These are phyloP conservation scores for Denticeps clupeoides DNA, from an alignment of 2,797 vertebrate genomes.

Conservation along the genomic window DNA sequence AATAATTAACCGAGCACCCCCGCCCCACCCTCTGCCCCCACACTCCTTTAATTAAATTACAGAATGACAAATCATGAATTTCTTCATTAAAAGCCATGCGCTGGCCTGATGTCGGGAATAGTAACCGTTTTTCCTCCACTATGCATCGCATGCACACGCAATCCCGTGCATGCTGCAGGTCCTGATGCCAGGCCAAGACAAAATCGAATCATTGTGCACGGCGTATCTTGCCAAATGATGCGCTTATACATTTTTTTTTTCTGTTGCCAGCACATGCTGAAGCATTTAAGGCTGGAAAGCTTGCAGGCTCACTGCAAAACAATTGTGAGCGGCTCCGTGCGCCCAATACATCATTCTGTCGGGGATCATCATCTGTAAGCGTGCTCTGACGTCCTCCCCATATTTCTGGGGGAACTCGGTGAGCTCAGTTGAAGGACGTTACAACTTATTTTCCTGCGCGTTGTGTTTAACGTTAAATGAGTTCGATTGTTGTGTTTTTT, in stretches of 20 bases:
- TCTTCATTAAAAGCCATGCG: too few relatives aligned
- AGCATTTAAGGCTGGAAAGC: not conserved
- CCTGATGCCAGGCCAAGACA: constrained; percentile 16
- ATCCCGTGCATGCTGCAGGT: constrained; percentile 16
- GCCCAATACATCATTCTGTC: not conserved
- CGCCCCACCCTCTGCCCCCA: too few relatives aligned
- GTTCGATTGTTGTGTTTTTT: constrained; percentile 5
- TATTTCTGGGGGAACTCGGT: not conserved
- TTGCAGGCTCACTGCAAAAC: constrained; percentile 3
- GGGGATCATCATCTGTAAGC: not conserved
- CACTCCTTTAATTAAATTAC: too few relatives aligned
- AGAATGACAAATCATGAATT: too few relatives aligned
- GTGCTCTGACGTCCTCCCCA: not conserved
- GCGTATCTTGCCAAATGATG: constrained; percentile 38
- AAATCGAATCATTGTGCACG: constrained; percentile 28
- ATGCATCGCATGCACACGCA: too few relatives aligned
- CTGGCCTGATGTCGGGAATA: too few relatives aligned
- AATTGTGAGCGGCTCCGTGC: not conserved
- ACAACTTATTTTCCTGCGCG: not conserved
- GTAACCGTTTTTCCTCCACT: too few relatives aligned
- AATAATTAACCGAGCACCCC: too few relatives aligned
- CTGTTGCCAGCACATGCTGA: constrained; percentile 20
- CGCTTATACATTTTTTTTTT: too few relatives aligned
- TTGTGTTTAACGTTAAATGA: not conserved
- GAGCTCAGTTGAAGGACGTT: not conserved